A percentile compares a stretch with the other conserved stretches of the same genome.
Evolutionary conservation across 1,140 invertebrate species (phyloP).

Genomic region (Lanistes nyassanus): DNA sequence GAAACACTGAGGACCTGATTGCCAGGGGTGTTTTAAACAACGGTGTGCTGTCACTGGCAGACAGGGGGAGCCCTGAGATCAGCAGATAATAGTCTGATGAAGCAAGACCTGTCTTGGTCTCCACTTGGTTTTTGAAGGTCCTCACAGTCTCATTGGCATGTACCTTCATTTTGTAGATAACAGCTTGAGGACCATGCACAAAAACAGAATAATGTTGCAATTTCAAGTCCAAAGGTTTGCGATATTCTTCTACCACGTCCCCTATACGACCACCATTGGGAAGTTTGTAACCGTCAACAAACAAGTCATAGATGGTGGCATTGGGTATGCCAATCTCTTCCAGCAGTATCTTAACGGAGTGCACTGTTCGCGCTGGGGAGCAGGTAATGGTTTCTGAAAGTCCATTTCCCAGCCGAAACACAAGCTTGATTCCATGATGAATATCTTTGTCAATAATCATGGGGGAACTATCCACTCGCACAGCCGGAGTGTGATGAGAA

Average conservation of each 20-base stretch:
- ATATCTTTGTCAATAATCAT: slow-evolving; percentile 45
- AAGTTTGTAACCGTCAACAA: slow-evolving; percentile 40
- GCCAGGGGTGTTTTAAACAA: slow-evolving; percentile 50
- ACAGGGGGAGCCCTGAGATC: slow-evolving; percentile 45
- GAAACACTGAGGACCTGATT: slow-evolving; percentile 52
- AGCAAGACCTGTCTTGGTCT: slow-evolving; percentile 53
- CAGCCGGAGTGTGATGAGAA: slow-evolving; percentile 22
- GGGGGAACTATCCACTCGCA: slow-evolving; percentile 48
- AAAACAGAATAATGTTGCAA: slow-evolving; percentile 54
- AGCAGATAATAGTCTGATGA: slow-evolving; percentile 43
- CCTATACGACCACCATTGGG: slow-evolving; percentile 42
- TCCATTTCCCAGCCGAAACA: slow-evolving; percentile 47
- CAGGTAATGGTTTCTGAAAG: slow-evolving; percentile 51
- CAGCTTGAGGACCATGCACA: slow-evolving; percentile 46
- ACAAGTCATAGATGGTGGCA: slow-evolving; percentile 49
- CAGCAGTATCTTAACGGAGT: slow-evolving; percentile 47
- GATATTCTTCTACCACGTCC: slow-evolving; percentile 46
- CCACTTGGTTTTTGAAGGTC: slow-evolving; percentile 49
- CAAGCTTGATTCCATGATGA: slow-evolving; percentile 50
- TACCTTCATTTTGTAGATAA: slow-evolving; percentile 55
- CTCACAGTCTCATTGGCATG: slow-evolving; percentile 48
- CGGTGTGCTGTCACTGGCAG: slow-evolving; percentile 32
- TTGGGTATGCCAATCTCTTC: slow-evolving; percentile 57
- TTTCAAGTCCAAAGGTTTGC: slow-evolving; percentile 46
- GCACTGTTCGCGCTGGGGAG: slow-evolving; percentile 42